Evolutionary conservation across 2,797 vertebrate genomes (phyloP).

Genomic region (Apogon talboti): DNA sequence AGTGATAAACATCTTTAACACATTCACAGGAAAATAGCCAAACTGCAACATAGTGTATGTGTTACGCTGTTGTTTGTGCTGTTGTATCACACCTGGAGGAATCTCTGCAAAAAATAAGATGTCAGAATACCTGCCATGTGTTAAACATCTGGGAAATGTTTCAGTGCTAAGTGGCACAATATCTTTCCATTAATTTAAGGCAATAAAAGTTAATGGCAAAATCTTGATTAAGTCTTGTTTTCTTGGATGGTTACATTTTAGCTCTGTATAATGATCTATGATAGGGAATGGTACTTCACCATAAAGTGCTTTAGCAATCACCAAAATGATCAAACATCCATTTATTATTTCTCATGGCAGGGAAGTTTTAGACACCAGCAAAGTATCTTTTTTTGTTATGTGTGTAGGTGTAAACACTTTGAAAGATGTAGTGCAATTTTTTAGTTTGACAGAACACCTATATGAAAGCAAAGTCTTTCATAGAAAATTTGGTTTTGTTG

Average conservation of each 20-base stretch:
- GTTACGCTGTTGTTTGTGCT: neutral
- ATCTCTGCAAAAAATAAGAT: constrained; percentile 27
- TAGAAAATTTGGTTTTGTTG: neutral
- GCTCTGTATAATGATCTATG: neutral
- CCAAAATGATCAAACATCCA: neutral
- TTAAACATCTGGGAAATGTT: constrained; percentile 48
- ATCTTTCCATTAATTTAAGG: constrained; percentile 29
- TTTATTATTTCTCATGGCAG: neutral
- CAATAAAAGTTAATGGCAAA: constrained; percentile 34
- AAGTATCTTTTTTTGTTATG: neutral
- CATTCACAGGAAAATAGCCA: constrained; percentile 1
- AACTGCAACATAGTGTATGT: neutral
- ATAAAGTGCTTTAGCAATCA: neutral
- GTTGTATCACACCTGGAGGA: constrained; percentile 6
- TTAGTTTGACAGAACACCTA: neutral
- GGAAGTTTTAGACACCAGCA: neutral
- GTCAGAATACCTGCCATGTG: constrained; percentile 27
- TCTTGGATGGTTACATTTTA: constrained; percentile 5
- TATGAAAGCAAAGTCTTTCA: neutral
- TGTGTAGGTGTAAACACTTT: neutral
- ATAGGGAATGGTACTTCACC: neutral
- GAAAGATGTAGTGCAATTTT: neutral
- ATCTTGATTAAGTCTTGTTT: constrained; percentile 38
- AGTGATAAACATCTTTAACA: neutral
- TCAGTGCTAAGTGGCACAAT: constrained; percentile 28